Percentiles rank a stretch among this genome's conserved stretches.
Evolutionary conservation across 2,113 vertebrate genomes (phyloP).

Genomic region (Lagenorhynchus albirostris): DNA sequence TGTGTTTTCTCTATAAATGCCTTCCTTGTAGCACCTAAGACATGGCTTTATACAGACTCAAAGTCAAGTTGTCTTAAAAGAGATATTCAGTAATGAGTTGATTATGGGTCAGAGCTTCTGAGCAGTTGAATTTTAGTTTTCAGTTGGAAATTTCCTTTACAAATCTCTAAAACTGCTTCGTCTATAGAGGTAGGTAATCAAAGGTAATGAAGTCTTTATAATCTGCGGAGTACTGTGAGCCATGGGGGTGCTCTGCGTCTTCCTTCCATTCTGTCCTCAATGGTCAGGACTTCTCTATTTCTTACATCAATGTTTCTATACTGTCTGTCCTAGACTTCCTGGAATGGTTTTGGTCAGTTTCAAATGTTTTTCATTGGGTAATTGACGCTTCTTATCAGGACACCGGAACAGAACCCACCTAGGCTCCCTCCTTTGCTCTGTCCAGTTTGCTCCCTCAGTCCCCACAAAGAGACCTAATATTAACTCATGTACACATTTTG

Average conservation of each 20-base stretch:
- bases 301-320: neutral
- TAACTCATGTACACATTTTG: neutral
- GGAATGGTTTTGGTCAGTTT: neutral
- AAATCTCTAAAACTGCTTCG: neutral
- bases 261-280: neutral
- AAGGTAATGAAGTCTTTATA: neutral
- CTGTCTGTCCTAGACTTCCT: neutral
- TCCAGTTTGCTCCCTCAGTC: neutral
- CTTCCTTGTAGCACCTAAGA: neutral
- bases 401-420: neutral
- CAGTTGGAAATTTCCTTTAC: slow-evolving; percentile 14
- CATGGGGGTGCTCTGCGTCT: neutral
- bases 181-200: neutral
- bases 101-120: neutral
- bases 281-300: neutral
- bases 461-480: neutral
- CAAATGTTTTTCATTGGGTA: neutral
- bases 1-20: neutral
- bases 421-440: neutral
- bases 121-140: neutral
- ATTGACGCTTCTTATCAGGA: neutral
- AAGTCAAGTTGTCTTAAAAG: neutral
- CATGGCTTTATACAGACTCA: neutral
- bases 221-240: neutral
- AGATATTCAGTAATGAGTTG: neutral